These are phyloP conservation scores for Mobula birostris DNA, from an alignment of 2,113 vertebrate genomes.

Conservation along the genomic window DNA sequence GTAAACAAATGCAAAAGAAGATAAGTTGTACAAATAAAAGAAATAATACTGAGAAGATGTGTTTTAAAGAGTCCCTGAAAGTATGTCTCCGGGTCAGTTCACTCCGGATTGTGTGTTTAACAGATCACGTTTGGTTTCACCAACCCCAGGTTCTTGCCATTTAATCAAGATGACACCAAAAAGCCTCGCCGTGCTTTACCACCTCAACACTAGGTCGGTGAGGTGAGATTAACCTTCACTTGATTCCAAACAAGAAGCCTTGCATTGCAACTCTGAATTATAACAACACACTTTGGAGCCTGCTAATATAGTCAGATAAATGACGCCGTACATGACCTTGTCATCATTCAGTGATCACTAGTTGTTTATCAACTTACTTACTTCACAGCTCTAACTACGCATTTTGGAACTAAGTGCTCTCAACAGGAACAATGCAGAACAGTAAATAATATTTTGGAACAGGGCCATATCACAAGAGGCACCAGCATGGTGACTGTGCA, in stretches of 20 bases:
- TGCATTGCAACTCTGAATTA: not conserved
- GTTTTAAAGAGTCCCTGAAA: too few species aligned
- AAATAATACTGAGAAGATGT: too few species aligned
- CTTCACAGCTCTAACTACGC: not conserved
- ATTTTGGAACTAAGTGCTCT: not conserved
- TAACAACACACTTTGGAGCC: not conserved
- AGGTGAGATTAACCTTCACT: not conserved
- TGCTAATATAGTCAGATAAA: slow-evolving; percentile 1
- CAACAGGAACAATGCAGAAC: not conserved
- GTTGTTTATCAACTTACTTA: slow-evolving; percentile 3
- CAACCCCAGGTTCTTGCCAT: not conserved
- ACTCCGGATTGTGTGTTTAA: not conserved
- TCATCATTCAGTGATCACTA: not conserved
- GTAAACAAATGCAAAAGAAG: too few species aligned
- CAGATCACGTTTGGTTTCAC: not conserved
- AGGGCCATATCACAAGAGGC: not conserved
- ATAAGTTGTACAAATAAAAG: too few species aligned
- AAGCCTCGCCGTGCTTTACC: not conserved
- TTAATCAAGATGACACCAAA: not conserved
- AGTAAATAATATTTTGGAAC: not conserved
- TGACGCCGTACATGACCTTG: not conserved
- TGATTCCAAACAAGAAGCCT: not conserved
- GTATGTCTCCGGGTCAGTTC: too few species aligned
- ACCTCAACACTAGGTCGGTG: not conserved
- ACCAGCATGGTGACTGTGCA: not conserved